Evolutionary conservation across 2,888 invertebrate genomes (phyloP).

Genomic region (Troides oblongomaculatus): DNA sequence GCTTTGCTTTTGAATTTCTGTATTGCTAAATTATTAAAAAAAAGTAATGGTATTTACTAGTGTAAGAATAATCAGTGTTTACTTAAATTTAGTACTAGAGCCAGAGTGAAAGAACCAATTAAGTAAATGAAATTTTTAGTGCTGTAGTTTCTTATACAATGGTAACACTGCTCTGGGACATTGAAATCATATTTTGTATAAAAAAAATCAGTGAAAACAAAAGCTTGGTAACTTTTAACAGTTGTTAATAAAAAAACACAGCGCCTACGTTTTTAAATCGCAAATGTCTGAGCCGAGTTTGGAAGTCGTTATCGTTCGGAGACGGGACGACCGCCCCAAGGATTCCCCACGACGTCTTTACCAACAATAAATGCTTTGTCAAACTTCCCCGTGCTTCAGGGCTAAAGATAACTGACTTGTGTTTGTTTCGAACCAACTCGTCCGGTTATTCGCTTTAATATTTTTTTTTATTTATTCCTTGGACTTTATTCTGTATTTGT

Average conservation of each 20-base stretch:
- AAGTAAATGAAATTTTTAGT: too few species aligned
- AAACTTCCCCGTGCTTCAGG: slow-evolving; percentile 50
- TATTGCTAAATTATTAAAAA: too few species aligned
- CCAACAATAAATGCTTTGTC: slow-evolving; percentile 73
- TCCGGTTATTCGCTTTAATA: slow-evolving; percentile 40
- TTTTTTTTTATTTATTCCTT: slow-evolving; percentile 40
- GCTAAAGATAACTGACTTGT: slow-evolving; percentile 61
- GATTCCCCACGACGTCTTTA: slow-evolving; percentile 50
- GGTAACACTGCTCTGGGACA: background rate
- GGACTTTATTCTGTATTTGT: slow-evolving; percentile 34
- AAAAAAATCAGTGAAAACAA: background rate
- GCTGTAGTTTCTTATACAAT: background rate
- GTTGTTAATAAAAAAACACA: slow-evolving; percentile 5
- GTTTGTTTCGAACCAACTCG: slow-evolving; percentile 56
- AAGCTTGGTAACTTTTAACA: background rate
- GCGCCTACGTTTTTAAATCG: slow-evolving; percentile 28
- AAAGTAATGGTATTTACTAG: too few species aligned
- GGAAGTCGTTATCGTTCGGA: slow-evolving; percentile 65
- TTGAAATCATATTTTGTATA: background rate
- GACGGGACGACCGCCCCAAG: slow-evolving; percentile 42
- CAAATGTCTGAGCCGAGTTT: slow-evolving; percentile 47
- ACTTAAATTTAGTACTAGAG: too few species aligned
- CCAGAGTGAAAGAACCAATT: too few species aligned
- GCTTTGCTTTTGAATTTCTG: too few species aligned
- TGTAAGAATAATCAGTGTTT: too few species aligned